These are phyloP conservation scores for Mythimna impura DNA, from an alignment of 2,888 invertebrate species.

Conservation along the genomic window DNA sequence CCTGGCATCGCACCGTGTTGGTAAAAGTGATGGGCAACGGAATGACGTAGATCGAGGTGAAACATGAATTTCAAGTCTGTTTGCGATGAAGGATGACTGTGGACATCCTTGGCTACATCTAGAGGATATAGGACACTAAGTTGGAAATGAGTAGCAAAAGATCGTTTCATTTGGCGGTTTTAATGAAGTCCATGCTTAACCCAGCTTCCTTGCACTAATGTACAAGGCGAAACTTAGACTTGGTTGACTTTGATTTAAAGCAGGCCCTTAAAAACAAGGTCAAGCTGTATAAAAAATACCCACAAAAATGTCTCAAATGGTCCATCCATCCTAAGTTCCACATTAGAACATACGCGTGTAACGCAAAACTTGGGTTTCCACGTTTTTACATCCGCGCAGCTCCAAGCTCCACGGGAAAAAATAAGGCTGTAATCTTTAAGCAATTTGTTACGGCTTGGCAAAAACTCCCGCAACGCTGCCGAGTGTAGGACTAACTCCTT, in stretches of 20 bases:
- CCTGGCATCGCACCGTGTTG: too few relatives aligned
- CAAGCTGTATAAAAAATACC: conserved; percentile 2
- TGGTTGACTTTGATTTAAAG: not conserved
- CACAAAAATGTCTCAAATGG: conserved; percentile 18
- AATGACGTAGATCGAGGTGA: too few relatives aligned
- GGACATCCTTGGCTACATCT: too few relatives aligned
- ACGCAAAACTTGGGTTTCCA: conserved; percentile 33
- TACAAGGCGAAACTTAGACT: not conserved
- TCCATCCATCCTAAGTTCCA: conserved; percentile 30
- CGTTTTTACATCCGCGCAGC: conserved; percentile 60
- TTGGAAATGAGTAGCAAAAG: too few relatives aligned
- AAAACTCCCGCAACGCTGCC: conserved; percentile 64
- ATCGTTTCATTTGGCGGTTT: too few relatives aligned
- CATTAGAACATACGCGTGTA: conserved; percentile 49
- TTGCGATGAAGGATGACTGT: too few relatives aligned
- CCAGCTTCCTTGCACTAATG: not conserved
- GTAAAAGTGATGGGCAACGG: too few relatives aligned
- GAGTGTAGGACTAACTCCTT: conserved; percentile 53
- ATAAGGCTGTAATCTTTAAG: conserved; percentile 70
- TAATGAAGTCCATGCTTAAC: too few relatives aligned
- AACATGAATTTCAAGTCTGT: too few relatives aligned
- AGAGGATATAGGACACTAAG: too few relatives aligned
- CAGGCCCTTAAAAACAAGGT: not conserved
- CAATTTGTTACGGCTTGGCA: conserved; percentile 69
- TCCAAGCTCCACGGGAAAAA: conserved; percentile 54